These are phyloP conservation scores for Amniataba percoides DNA, from an alignment of 2,797 vertebrate genomes.

Conservation along the genomic window DNA sequence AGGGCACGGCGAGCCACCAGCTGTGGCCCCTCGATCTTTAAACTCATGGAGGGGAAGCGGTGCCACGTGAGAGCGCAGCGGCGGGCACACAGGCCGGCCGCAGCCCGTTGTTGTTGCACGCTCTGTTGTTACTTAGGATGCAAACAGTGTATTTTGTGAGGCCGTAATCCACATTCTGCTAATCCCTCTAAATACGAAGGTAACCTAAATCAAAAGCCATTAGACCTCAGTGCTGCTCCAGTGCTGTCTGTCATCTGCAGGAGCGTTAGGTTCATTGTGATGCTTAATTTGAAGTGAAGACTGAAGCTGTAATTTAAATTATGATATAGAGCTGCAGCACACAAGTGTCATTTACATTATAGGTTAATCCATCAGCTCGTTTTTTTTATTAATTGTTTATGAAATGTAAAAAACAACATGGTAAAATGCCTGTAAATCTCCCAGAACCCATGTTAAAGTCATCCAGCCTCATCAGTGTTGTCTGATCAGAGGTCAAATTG, in stretches of 20 bases:
- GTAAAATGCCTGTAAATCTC: neutral
- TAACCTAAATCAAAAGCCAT: constrained; percentile 81
- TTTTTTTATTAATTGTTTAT: neutral
- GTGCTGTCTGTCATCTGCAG: constrained; percentile 34
- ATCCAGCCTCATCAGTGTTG: neutral
- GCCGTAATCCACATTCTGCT: constrained; percentile 78
- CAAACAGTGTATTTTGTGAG: constrained; percentile 61
- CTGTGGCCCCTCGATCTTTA: constrained; percentile 63
- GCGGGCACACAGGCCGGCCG: constrained; percentile 8
- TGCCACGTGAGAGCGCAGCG: constrained; percentile 38
- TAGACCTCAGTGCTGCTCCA: constrained; percentile 48
- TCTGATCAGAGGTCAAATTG: neutral
- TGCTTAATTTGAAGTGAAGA: constrained; percentile 4
- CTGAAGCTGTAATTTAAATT: constrained; percentile 15
- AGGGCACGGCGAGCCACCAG: constrained; percentile 65
- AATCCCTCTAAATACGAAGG: constrained; percentile 83
- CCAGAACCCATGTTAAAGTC: neutral
- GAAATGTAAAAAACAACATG: neutral
- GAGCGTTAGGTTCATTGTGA: neutral
- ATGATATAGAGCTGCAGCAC: neutral
- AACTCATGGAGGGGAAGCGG: constrained; percentile 44
- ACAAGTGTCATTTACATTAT: neutral
- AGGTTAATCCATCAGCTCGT: neutral
- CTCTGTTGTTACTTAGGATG: constrained; percentile 46
- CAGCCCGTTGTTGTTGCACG: constrained; percentile 46